Percentiles rank a stretch among this genome's conserved stretches.
Conservation (phyloP, 2,888 invertebrate species). For the Cephus runcator region DNA sequence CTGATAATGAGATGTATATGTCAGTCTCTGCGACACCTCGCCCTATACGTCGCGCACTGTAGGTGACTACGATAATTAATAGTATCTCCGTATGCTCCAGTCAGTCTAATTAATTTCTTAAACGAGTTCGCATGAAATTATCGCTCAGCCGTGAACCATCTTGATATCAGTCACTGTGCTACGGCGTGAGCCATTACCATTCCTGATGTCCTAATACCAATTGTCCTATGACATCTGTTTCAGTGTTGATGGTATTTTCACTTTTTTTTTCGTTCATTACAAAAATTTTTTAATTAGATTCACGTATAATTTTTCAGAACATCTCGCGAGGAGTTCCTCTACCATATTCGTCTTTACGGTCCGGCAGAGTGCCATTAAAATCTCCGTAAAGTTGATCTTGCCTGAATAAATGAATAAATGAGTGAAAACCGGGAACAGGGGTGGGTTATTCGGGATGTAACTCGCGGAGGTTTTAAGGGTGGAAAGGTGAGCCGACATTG, state of each 20-base stretch:
- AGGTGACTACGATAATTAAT: slow-evolving; percentile 21
- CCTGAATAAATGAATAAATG: slow-evolving; percentile 55
- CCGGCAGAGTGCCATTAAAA: slow-evolving; percentile 47
- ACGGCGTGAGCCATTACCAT: background rate
- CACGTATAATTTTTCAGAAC: background rate
- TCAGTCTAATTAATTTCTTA: slow-evolving; percentile 29
- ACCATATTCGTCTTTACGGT: slow-evolving; percentile 19
- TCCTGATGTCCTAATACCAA: background rate
- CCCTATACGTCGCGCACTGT: slow-evolving; percentile 10
- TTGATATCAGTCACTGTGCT: background rate
- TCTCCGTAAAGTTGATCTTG: slow-evolving; percentile 53
- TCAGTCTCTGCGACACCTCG: slow-evolving; percentile 18
- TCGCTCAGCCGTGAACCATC: background rate
- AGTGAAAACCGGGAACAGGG: slow-evolving; percentile 19
- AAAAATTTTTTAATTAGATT: background rate
- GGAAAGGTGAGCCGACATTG: slow-evolving; percentile 23
- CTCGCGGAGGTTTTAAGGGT: slow-evolving; percentile 38
- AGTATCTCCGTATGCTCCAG: slow-evolving; percentile 11
- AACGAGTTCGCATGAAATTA: slow-evolving; percentile 21
- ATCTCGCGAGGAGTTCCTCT: background rate
- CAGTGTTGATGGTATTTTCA: background rate
- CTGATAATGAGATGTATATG: slow-evolving; percentile 30
- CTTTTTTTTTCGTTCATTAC: background rate
- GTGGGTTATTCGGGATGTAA: slow-evolving; percentile 25
- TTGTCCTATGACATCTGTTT: background rate